These are phyloP conservation scores for Ariolimax columbianus DNA, from an alignment of 2,888 invertebrate species.

Conservation along the genomic window DNA sequence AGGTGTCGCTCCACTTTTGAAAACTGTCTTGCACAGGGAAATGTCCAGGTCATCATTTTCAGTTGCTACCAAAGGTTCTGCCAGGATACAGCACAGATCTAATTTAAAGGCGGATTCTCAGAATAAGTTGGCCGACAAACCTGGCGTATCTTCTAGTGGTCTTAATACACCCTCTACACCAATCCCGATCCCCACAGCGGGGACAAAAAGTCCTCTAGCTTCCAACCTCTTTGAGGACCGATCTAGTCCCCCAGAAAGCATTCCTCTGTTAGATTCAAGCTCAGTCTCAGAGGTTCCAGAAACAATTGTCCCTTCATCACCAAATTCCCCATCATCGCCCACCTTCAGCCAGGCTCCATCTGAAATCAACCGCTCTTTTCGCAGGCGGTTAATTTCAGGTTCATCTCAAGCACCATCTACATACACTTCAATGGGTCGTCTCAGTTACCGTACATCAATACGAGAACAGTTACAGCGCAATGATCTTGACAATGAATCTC, in stretches of 20 bases:
- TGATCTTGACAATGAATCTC: conserved; percentile 47
- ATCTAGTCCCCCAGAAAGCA: neutral
- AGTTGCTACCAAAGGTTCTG: conserved; percentile 26
- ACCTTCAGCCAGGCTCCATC: conserved; percentile 15
- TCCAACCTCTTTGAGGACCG: neutral
- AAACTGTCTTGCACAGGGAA: conserved; percentile 39
- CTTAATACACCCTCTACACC: neutral
- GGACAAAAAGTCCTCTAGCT: neutral
- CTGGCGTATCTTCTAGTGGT: neutral
- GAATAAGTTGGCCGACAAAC: conserved; percentile 17
- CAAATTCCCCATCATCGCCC: conserved; percentile 2
- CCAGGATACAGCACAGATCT: neutral
- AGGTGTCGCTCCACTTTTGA: conserved; percentile 33
- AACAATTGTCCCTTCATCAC: neutral
- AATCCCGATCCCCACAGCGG: neutral
- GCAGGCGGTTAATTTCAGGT: conserved; percentile 28
- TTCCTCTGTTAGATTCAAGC: conserved; percentile 7
- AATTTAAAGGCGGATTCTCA: neutral
- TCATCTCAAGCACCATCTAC: conserved; percentile 44
- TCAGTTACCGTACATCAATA: conserved; percentile 39
- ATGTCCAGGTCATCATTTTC: conserved; percentile 39
- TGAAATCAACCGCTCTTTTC: conserved; percentile 33
- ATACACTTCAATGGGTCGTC: conserved; percentile 30
- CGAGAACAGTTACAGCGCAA: conserved; percentile 38
- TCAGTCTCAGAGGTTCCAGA: neutral